A percentile compares a stretch with the other conserved stretches of the same genome.
Conservation (phyloP, 2,888 invertebrate genomes). For the Incurvaria masculella region DNA sequence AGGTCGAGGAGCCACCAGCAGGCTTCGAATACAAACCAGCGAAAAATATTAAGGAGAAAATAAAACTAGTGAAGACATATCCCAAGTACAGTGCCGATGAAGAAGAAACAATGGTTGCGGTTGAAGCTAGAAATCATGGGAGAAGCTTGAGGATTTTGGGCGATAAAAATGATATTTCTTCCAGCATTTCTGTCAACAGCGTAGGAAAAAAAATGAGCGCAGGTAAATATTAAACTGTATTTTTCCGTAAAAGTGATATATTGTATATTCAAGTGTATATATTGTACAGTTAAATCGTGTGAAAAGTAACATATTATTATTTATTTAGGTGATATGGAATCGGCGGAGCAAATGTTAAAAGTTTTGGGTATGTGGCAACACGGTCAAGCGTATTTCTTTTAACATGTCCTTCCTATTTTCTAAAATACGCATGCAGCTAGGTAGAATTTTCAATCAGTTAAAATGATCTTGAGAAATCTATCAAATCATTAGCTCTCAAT, state of each 20-base stretch:
- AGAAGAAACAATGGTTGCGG: slow-evolving; percentile 59
- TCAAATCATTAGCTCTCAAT: too few species aligned
- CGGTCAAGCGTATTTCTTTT: too few species aligned
- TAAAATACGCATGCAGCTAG: too few species aligned
- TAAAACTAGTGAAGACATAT: slow-evolving; percentile 50
- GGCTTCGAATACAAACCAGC: slow-evolving; percentile 36
- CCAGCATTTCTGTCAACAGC: slow-evolving; percentile 60
- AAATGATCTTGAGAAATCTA: too few species aligned
- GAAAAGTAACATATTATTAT: too few species aligned
- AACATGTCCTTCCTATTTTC: too few species aligned
- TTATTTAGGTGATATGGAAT: not conserved
- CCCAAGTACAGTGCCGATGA: slow-evolving; percentile 49
- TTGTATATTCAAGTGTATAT: not conserved
- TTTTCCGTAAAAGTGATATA: not conserved
- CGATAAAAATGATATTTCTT: slow-evolving; percentile 51
- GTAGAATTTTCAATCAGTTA: too few species aligned
- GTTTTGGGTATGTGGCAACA: not conserved
- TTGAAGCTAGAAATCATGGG: slow-evolving; percentile 52
- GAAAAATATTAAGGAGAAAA: slow-evolving; percentile 51
- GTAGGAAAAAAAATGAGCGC: slow-evolving; percentile 50
- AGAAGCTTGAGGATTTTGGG: slow-evolving; percentile 38
- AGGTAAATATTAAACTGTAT: slow-evolving; percentile 27
- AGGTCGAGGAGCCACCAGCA: slow-evolving; percentile 31
- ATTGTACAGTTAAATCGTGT: not conserved
- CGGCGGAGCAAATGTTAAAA: not conserved